phyloP scores from a whole-genome alignment of 2,797 vertebrate species.

The Discoglossus pictus region DNA sequence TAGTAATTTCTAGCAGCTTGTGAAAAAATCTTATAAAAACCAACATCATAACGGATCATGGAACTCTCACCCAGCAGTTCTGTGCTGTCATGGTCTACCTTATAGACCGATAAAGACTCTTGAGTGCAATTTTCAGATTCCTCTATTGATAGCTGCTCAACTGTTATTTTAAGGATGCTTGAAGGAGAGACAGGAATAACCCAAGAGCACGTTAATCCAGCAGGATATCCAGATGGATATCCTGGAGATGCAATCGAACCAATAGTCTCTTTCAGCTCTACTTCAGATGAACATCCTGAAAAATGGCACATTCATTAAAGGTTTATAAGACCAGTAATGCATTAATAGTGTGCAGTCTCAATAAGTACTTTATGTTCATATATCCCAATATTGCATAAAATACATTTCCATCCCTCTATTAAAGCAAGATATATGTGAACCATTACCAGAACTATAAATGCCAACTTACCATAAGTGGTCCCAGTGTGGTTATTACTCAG shows the following conservation, averaged over 20 bases:
- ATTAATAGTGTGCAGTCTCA: too few species aligned
- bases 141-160: constrained; percentile 41
- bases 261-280: constrained; percentile 14
- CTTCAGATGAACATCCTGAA: constrained; percentile 32
- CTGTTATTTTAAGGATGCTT: constrained; percentile 41
- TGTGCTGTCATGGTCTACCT: constrained; percentile 32
- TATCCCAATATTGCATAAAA: too few species aligned
- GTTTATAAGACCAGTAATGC: too few species aligned
- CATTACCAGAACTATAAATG: too few species aligned
- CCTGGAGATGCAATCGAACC: constrained; percentile 47
- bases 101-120: constrained; percentile 48
- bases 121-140: constrained; percentile 16
- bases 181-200: constrained; percentile 1
- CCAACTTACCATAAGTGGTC: too few species aligned
- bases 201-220: constrained; percentile 39
- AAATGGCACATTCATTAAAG: constrained; percentile 20
- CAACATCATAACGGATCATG: rapidly evolving
- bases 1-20: too few species aligned
- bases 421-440: too few species aligned
- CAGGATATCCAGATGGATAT: not conserved
- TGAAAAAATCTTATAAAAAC: too few species aligned
- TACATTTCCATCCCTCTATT: too few species aligned
- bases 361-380: too few species aligned
- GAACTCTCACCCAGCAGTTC: not conserved
- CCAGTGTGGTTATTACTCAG: too few species aligned